Conservation (phyloP, 2,797 vertebrate genomes). For the Geotria australis region DNA sequence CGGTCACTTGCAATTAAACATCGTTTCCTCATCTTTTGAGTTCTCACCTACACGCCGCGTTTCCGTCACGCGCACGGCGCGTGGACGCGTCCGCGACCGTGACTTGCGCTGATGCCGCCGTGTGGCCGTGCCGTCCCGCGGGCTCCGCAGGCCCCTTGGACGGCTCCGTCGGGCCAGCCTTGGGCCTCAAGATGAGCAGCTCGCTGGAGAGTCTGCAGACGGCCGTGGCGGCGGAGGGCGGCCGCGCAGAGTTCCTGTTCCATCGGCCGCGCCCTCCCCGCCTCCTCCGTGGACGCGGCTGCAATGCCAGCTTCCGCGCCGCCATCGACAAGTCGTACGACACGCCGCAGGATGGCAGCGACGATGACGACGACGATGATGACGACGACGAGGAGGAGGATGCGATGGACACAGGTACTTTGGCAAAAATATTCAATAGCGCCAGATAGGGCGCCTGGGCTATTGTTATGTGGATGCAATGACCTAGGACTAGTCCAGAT, state of each 20-base stretch:
- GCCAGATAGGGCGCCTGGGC: no score
- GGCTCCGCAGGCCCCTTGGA: background rate
- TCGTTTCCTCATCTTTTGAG: no score
- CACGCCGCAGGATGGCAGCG: slow-evolving; percentile 24
- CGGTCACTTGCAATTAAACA: no score
- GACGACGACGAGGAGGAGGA: background rate
- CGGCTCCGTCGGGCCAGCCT: background rate
- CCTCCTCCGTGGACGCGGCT: slow-evolving; percentile 69
- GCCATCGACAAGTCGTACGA: slow-evolving; percentile 92
- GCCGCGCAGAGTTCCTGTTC: slow-evolving; percentile 30
- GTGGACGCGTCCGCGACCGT: no score
- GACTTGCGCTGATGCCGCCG: no score
- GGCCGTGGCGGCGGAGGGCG: background rate
- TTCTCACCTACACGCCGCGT: no score
- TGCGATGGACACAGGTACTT: background rate
- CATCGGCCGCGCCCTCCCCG: slow-evolving; percentile 47
- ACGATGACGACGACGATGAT: background rate
- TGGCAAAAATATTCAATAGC: no score
- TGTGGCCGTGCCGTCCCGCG: background rate
- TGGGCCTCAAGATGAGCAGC: background rate
- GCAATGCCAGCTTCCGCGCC: slow-evolving; percentile 77
- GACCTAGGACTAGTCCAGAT: no score
- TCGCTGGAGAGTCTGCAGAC: background rate
- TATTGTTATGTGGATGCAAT: no score
- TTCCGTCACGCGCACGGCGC: no score